A percentile compares a stretch with the other conserved stretches of the same genome.
These are phyloP conservation scores for Drosophila leontia DNA, from an alignment of 1,140 invertebrate genomes.

Conservation along the genomic window DNA sequence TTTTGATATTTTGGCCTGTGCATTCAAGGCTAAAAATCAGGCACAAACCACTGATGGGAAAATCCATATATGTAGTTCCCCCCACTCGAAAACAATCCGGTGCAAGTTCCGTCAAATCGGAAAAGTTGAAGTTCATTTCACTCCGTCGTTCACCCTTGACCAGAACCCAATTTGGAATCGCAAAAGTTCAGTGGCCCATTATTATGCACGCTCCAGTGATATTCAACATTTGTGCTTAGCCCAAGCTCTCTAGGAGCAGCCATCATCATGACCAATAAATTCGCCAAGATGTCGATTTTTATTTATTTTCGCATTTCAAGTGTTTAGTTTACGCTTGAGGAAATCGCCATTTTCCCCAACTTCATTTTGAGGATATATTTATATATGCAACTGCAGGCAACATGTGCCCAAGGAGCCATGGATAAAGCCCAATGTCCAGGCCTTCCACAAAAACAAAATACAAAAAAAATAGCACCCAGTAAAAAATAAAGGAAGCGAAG, in stretches of 20 bases:
- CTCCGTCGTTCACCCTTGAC: slow-evolving; percentile 6
- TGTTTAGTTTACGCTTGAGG: slow-evolving; percentile 83
- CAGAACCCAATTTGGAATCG: slow-evolving; percentile 32
- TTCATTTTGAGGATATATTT: slow-evolving; percentile 63
- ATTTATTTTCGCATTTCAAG: slow-evolving; percentile 81
- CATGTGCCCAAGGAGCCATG: slow-evolving; percentile 53
- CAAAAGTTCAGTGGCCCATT: slow-evolving; percentile 60
- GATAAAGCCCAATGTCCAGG: slow-evolving; percentile 32
- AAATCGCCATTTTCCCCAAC: slow-evolving; percentile 82
- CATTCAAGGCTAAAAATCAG: slow-evolving; percentile 25
- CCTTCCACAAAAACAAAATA: slow-evolving; percentile 35
- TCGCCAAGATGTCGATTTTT: slow-evolving; percentile 79
- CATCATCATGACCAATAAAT: slow-evolving; percentile 68
- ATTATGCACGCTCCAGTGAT: slow-evolving; percentile 75
- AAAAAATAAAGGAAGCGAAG: slow-evolving; percentile 28
- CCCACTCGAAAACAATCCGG: slow-evolving; percentile 13
- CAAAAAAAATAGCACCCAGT: slow-evolving; percentile 18
- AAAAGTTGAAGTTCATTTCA: slow-evolving; percentile 18
- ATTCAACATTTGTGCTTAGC: slow-evolving; percentile 72
- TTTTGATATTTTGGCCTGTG: slow-evolving; percentile 20
- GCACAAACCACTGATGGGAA: slow-evolving; percentile 4
- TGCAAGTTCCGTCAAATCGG: slow-evolving; percentile 2
- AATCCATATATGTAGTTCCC: slow-evolving; percentile 7
- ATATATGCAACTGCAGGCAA: slow-evolving; percentile 61
- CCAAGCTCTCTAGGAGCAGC: slow-evolving; percentile 6